A percentile compares a stretch with the other conserved stretches of the same genome.
These are phyloP conservation scores for Typhlichthys eigenmanni DNA, from an alignment of 2,797 vertebrate genomes.

Conservation along the genomic window DNA sequence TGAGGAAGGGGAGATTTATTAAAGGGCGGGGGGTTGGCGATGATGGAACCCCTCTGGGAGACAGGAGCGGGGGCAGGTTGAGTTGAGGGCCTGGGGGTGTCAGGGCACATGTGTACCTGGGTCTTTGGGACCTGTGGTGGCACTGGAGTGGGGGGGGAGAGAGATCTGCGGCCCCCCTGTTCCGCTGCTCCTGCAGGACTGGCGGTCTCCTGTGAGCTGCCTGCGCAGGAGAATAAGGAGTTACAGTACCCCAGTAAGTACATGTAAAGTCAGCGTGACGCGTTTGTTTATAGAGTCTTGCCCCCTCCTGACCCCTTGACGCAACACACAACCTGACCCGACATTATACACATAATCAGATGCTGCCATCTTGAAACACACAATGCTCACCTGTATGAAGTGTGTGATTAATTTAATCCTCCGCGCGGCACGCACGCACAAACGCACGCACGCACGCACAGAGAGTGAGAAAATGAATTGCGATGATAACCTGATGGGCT, in stretches of 20 bases:
- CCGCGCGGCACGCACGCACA: too few relatives aligned
- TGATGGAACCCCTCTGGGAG: slow-evolving; percentile 21
- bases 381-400: too few relatives aligned
- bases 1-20: slow-evolving; percentile 31
- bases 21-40: background rate
- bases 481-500: too few relatives aligned
- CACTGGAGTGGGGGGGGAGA: slow-evolving; percentile 49
- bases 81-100: slow-evolving; percentile 52
- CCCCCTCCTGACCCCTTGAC: too few relatives aligned
- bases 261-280: too few relatives aligned
- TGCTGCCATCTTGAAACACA: too few relatives aligned
- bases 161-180: slow-evolving; percentile 63
- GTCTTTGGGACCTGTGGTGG: slow-evolving; percentile 47
- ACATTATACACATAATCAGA: too few relatives aligned
- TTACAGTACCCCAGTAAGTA: background rate
- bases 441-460: too few relatives aligned
- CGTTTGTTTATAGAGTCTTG: too few relatives aligned
- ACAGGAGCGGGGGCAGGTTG: slow-evolving; percentile 46
- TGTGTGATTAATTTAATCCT: too few relatives aligned
- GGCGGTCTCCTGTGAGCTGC: slow-evolving; percentile 58
- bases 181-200: slow-evolving; percentile 52
- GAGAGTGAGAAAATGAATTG: too few relatives aligned
- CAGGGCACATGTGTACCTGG: slow-evolving; percentile 24
- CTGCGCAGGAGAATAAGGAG: slow-evolving; percentile 43
- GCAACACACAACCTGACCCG: too few relatives aligned